Evolutionary conservation across 2,888 invertebrate species (phyloP), one percentile per base, ranked within the genome.

Genomic region (Cheiracanthium punctorium): DNA sequence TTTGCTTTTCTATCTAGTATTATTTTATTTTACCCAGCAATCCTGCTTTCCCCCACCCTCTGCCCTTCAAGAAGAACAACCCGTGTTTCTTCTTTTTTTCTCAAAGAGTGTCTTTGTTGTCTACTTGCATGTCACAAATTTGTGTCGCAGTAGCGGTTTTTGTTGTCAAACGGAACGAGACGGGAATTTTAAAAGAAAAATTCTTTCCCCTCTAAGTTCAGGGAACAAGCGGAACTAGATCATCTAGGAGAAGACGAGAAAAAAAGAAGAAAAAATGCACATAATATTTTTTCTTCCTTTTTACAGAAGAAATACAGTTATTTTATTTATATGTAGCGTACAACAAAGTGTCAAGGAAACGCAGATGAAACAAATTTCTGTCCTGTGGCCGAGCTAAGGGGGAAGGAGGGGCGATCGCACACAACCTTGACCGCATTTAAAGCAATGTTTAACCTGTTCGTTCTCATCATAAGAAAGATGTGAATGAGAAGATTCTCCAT

Each of bases 71-170:
- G 7, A 2, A 17, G 24, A 58, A 58, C n/a, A n/a, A n/a, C 58
- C 24, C 5, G 24, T 58, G 58, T 58, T 58, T 58, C 58, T 58
- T 58, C 58, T 58, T 58, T 58, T 58, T 58, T 58, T 58, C 24
- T 20, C 4, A 58, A 58, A 24, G 24, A 24, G 17, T 24, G 58
- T 58, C 58, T 58, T 58, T 58, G 58, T 58, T 58, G 58, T 58
- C 24, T 24, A 5, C 58, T 24, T 58, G 58, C 58, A 58, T 24
- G 58, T 58, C 58, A 58, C 58, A 58, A 58, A 58, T 58, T 20
- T 58, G 12, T 58, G 58, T 58, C 58, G 58, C 58, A 58, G 58
- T 24, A 58, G 58, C 58, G 58, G 58, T 58, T 58, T 58, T 24
- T 58, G 58, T 58, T 58, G 58, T 58, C 58, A 58, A 5, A 24